Base-by-base conservation (phyloP, 2,888 invertebrate species). In the Parnassius glacialis region DNA sequence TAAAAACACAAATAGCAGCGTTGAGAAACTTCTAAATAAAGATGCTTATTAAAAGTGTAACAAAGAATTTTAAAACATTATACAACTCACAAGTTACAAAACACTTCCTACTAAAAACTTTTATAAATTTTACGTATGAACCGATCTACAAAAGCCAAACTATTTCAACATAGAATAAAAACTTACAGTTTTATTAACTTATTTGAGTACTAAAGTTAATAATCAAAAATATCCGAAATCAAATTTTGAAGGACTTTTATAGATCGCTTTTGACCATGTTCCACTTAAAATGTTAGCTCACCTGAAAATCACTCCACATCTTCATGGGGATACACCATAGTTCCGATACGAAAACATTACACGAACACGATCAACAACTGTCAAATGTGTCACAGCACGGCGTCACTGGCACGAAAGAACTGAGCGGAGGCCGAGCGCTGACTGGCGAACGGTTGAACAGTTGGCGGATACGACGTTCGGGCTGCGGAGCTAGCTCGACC, bases 301-400 rank as follows among this genome's bases (percentile, higher is more conserved):
- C 91, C 90, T 91, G 91, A 77, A 91, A 90, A 87, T 91, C 91
- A 91, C 91, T 91, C 91, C 91, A 91, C 91, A 91, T 91, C 85
- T 91, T 91, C 91, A 91, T 91, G 80, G 86, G 90, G 85, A 91
- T 90, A 85, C 88, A 91, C 86, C 91, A 91, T 91, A 90, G 90
- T 91, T 90, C 89, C 90, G 78, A 89, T 84, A 89, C 82, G 86
- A 90, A 87, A 91, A 90, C 91, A 91, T 91, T 77, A 87, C 90
- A 88, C 86, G 89, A 48, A 41, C 88, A 91, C 91, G 91, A 89
- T 85, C 45, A 89, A 88, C 90, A 90, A 88, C 91, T 90, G 90
- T 90, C 90, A 90, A 85, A 84, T 81, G 71, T 83, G 86, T 86
- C 85, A 85, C 82, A 81, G 83, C 79, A 79, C 81, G 79, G 80